phyloP scores from a whole-genome alignment of 2,113 vertebrate species.

The Esox niger region DNA sequence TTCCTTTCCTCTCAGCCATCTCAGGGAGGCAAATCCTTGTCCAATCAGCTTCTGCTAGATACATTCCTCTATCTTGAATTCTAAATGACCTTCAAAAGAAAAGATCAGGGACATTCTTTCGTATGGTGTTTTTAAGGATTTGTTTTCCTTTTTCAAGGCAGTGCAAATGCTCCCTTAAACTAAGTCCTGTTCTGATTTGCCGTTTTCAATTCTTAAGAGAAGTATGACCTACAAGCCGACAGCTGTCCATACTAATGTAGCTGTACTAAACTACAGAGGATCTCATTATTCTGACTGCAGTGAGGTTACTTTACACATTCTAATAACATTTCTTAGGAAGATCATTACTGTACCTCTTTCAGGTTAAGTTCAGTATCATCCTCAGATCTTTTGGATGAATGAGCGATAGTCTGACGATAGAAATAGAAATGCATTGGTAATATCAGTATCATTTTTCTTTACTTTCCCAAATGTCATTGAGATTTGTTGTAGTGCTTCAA shows the following conservation, averaged over 20 bases:
- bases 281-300: neutral
- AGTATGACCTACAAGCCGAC: neutral
- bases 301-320: neutral
- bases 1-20: conserved; percentile 24
- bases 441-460: neutral
- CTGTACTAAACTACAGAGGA: neutral
- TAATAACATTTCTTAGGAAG: too few species aligned
- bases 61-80: conserved; percentile 32
- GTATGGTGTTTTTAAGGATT: conserved; percentile 36
- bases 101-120: conserved; percentile 35
- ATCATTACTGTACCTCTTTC: too few species aligned
- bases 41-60: conserved; percentile 41
- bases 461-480: neutral
- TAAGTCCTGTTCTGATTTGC: conserved; percentile 22
- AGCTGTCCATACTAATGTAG: neutral
- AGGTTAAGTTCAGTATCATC: neutral
- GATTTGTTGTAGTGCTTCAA: neutral
- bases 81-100: conserved; percentile 60
- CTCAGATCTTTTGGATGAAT: neutral
- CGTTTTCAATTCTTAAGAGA: neutral
- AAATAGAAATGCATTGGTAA: neutral
- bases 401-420: neutral
- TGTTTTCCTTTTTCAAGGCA: conserved; percentile 35
- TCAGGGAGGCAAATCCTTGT: conserved; percentile 48
- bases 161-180: conserved; percentile 45